phyloP scores from a whole-genome alignment of 2,888 invertebrate genomes.

The Gortyna flavago region DNA sequence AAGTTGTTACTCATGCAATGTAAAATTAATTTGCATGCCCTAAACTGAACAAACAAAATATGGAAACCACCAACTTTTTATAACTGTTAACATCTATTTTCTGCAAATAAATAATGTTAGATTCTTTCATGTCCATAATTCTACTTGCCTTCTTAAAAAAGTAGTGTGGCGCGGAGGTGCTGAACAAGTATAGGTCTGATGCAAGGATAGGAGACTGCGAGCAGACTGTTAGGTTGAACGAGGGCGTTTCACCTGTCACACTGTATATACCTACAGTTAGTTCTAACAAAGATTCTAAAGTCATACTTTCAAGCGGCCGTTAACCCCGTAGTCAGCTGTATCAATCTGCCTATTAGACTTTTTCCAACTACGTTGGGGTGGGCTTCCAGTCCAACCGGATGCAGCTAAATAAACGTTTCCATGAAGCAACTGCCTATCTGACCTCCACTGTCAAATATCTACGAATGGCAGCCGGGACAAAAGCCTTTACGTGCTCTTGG shows the following conservation, averaged over 20 bases:
- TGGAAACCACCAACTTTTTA: not conserved
- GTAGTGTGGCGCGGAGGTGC: not conserved
- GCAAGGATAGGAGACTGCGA: not conserved
- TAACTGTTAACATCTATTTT: not conserved
- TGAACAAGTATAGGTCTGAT: no score
- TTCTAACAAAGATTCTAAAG: not conserved
- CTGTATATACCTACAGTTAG: not conserved
- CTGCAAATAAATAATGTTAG: not conserved
- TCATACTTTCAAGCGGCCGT: not conserved
- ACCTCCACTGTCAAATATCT: no score
- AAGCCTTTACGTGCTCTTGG: no score
- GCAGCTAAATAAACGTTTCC: no score
- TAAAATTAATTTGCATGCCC: not conserved
- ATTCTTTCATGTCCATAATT: not conserved
- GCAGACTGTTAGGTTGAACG: no score
- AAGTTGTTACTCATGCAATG: not conserved
- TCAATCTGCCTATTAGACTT: not conserved
- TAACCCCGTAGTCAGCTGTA: not conserved
- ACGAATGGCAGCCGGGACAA: not conserved
- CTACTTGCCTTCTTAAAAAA: not conserved
- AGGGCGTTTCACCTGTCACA: not conserved
- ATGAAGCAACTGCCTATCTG: no score
- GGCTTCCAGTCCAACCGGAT: not conserved
- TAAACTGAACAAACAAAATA: not conserved
- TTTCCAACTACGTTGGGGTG: not conserved